These are phyloP conservation scores for Andrena fulva DNA, from an alignment of 2,888 invertebrate genomes.

Conservation along the genomic window DNA sequence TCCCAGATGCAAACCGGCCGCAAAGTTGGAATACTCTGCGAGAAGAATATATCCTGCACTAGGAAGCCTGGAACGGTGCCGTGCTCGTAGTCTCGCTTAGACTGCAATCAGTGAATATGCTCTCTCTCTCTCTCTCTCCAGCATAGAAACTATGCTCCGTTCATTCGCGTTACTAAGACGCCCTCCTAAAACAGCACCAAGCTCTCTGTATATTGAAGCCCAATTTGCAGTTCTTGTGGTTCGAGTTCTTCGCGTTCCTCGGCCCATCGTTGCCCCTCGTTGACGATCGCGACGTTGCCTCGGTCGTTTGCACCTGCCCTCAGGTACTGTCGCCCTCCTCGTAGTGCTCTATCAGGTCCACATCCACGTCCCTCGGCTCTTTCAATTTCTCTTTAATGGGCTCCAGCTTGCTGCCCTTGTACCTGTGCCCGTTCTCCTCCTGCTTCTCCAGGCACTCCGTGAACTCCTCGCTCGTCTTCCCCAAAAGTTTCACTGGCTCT, in stretches of 20 bases:
- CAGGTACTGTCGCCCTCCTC: conserved; percentile 78
- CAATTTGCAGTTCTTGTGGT: conserved; percentile 73
- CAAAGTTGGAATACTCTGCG: neutral
- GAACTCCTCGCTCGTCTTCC: conserved; percentile 33
- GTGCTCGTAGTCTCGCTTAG: neutral
- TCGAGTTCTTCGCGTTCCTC: conserved; percentile 70
- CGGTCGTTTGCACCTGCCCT: conserved; percentile 77
- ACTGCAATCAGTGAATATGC: neutral
- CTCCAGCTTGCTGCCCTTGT: conserved; percentile 51
- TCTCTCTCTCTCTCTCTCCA: neutral
- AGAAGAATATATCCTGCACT: neutral
- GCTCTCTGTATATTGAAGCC: conserved; percentile 86
- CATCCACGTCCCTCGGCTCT: conserved; percentile 69
- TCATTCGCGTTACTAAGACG: conserved; percentile 77
- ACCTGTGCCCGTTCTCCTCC: conserved; percentile 57
- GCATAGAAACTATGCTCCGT: neutral
- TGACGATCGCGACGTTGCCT: conserved; percentile 72
- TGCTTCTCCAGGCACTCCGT: conserved; percentile 42
- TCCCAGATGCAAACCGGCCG: neutral
- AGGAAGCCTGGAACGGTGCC: neutral
- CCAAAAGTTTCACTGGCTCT: conserved; percentile 48
- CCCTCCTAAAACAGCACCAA: conserved; percentile 86
- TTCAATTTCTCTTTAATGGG: conserved; percentile 59
- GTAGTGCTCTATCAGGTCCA: conserved; percentile 81
- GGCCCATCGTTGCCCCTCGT: conserved; percentile 63